These are phyloP conservation scores for Epinephelus lanceolatus DNA, from an alignment of 2,113 vertebrate species.

Conservation along the genomic window DNA sequence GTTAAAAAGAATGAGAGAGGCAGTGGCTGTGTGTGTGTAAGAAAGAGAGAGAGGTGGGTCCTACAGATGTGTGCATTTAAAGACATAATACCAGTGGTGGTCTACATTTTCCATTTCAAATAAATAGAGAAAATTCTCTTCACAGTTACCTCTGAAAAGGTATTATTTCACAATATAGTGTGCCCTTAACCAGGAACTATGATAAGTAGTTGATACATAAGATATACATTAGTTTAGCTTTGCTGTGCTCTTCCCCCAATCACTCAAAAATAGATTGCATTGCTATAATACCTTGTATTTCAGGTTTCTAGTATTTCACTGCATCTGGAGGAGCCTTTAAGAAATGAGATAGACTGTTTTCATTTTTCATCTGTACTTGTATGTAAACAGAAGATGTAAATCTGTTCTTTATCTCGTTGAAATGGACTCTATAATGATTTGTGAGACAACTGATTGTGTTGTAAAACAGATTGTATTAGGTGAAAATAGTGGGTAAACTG, in stretches of 20 bases:
- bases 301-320: too few relatives aligned
- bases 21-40: not conserved
- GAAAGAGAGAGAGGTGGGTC: constrained; percentile 3
- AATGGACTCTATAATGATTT: not conserved
- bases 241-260: not conserved
- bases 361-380: not conserved
- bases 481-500: not conserved
- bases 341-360: too few relatives aligned
- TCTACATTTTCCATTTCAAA: constrained; percentile 27
- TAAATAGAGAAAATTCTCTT: constrained; percentile 10
- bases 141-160: not conserved
- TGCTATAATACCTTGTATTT: too few relatives aligned
- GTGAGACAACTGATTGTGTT: not conserved
- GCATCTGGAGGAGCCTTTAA: too few relatives aligned
- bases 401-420: not conserved
- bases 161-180: not conserved
- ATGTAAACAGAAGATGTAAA: not conserved
- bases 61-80: constrained; percentile 39
- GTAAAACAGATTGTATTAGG: not conserved
- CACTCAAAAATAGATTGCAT: not conserved
- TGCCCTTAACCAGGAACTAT: not conserved
- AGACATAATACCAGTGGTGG: constrained; percentile 22
- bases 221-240: not conserved
- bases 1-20: not conserved
- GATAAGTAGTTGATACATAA: not conserved